Evolutionary conservation across 2,797 vertebrate genomes (phyloP).

Genomic region (Amblyopsis hoosieri): DNA sequence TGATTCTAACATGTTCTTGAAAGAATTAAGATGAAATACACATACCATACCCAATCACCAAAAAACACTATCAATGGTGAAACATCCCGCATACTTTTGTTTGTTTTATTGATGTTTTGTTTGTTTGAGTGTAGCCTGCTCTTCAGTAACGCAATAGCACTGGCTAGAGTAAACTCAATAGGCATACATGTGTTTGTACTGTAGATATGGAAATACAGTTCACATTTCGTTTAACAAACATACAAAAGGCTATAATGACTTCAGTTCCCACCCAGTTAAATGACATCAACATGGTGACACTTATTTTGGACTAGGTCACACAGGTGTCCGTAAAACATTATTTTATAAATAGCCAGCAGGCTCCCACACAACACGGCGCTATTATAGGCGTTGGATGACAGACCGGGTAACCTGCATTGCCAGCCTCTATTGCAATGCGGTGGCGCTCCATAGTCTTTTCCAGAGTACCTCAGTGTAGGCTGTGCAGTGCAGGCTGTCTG

Average conservation of each 20-base stretch:
- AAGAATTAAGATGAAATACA: no score
- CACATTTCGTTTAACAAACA: not conserved
- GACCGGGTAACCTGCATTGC: slow-evolving; percentile 60
- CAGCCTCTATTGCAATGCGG: slow-evolving; percentile 45
- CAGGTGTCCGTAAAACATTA: slow-evolving; percentile 13
- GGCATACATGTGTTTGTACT: no score
- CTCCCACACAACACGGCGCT: slow-evolving; percentile 41
- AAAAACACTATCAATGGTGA: no score
- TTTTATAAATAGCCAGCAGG: slow-evolving; percentile 57
- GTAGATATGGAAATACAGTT: no score
- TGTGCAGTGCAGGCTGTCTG: slow-evolving; percentile 46
- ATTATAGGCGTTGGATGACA: slow-evolving; percentile 41
- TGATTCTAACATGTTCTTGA: not conserved
- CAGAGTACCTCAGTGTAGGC: slow-evolving; percentile 26
- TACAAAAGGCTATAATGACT: not conserved
- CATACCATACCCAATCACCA: no score
- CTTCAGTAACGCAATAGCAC: no score
- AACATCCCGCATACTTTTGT: no score
- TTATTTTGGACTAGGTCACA: slow-evolving; percentile 7
- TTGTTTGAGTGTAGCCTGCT: no score
- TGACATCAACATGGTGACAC: slow-evolving; percentile 42
- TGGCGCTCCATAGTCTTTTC: slow-evolving; percentile 43
- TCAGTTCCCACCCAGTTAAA: not conserved
- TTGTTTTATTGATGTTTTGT: no score
- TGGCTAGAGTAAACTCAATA: no score